These are phyloP conservation scores for Drosophila gaucha DNA, from an alignment of 2,888 invertebrate genomes.

Conservation along the genomic window DNA sequence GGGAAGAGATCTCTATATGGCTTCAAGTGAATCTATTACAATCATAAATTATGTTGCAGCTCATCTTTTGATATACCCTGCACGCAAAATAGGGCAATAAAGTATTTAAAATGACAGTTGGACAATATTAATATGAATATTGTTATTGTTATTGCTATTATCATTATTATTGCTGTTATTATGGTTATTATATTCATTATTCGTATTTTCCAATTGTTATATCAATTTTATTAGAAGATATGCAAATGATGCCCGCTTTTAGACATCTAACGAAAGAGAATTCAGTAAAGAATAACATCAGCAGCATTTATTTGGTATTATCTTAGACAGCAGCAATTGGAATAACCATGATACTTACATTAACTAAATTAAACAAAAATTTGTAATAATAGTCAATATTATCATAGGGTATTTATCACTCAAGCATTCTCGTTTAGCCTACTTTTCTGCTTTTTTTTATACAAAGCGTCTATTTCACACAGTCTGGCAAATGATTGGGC, in stretches of 20 bases:
- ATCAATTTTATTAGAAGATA: background rate
- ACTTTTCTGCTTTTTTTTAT: background rate
- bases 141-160: background rate
- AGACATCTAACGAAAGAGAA: too few species aligned
- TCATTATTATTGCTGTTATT: background rate
- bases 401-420: background rate
- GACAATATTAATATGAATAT: background rate
- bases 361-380: background rate
- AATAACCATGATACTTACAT: rapidly evolving
- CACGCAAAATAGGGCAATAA: background rate
- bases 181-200: background rate
- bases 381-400: background rate
- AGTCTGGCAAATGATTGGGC: constrained; percentile 62
- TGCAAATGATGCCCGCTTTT: too few species aligned
- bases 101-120: background rate
- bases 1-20: background rate
- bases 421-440: background rate
- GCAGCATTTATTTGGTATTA: too few species aligned
- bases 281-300: too few species aligned
- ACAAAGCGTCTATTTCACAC: constrained; percentile 12
- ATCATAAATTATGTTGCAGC: constrained; percentile 31
- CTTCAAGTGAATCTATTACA: background rate
- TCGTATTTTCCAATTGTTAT: too few species aligned
- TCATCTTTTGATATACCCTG: background rate
- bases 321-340: too few species aligned